Percentiles rank a stretch among this genome's conserved stretches.
Conservation (phyloP, 2,888 invertebrate genomes). For the Apamea crenata region DNA sequence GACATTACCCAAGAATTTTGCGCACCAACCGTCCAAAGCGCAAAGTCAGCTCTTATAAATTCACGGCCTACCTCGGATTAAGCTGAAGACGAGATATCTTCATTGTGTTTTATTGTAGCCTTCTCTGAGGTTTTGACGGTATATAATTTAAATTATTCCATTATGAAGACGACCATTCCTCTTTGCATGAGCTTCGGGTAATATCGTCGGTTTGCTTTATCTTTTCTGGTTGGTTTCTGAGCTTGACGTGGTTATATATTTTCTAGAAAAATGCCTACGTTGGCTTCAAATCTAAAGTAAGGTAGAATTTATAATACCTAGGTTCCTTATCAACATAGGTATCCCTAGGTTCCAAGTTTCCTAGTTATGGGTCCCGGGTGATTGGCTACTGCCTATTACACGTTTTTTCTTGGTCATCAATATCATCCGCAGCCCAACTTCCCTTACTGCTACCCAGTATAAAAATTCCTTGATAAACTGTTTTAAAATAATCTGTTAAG, state of each 20-base stretch:
- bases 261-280: constrained; percentile 1
- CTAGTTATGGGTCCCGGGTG: no score
- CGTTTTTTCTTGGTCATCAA: not conserved
- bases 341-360: no score
- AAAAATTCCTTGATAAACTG: not conserved
- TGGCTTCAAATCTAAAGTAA: not conserved
- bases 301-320: not conserved
- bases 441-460: no score
- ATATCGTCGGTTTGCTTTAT: constrained; percentile 63
- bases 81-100: constrained; percentile 78
- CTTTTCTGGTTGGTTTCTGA: constrained; percentile 52
- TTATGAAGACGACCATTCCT: constrained; percentile 75
- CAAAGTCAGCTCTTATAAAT: constrained; percentile 81
- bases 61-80: constrained; percentile 78
- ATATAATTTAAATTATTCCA: constrained; percentile 85
- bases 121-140: constrained; percentile 76
- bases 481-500: not conserved
- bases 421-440: not conserved
- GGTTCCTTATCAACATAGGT: no score
- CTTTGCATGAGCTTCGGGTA: constrained; percentile 61
- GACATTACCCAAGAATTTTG: constrained; percentile 64
- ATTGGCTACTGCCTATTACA: not conserved
- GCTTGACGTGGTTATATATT: not conserved
- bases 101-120: constrained; percentile 82
- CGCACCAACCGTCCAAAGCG: constrained; percentile 79